These are phyloP conservation scores for Pseudomugil tenellus DNA, from an alignment of 2,797 vertebrate species.

Conservation along the genomic window DNA sequence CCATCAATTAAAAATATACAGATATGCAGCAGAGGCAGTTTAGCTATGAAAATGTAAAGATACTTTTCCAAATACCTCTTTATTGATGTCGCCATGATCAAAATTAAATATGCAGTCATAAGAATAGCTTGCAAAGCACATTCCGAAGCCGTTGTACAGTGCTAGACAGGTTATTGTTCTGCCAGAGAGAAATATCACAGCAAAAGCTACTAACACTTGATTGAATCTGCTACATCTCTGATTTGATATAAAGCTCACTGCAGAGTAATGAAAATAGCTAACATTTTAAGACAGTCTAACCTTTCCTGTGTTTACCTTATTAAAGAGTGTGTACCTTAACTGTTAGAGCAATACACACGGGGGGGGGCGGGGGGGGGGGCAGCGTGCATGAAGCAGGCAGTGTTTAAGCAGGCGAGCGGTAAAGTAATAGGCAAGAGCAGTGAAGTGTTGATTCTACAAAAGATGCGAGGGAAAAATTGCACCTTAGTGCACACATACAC, in stretches of 20 bases:
- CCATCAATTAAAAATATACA: slow-evolving; percentile 3
- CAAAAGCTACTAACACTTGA: slow-evolving; percentile 51
- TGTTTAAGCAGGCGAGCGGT: slow-evolving; percentile 92
- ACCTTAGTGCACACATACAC: slow-evolving; percentile 55
- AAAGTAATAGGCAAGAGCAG: slow-evolving; percentile 98
- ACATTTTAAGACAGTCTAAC: slow-evolving; percentile 89
- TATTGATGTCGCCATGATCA: slow-evolving; percentile 22
- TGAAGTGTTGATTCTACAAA: slow-evolving; percentile 99
- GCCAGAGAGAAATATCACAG: slow-evolving; percentile 35
- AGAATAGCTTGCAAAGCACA: slow-evolving; percentile 10
- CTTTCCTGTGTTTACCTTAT: slow-evolving; percentile 83
- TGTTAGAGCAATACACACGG: slow-evolving; percentile 69
- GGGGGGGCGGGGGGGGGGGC: slow-evolving; percentile 17
- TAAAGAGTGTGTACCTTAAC: slow-evolving; percentile 77
- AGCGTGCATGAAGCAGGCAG: slow-evolving; percentile 86
- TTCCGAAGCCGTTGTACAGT: slow-evolving; percentile 16
- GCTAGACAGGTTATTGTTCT: slow-evolving; percentile 28
- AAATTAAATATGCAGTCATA: neutral
- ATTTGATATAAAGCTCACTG: slow-evolving; percentile 62
- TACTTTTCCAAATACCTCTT: neutral
- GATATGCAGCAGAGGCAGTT: neutral
- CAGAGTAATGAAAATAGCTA: slow-evolving; percentile 71
- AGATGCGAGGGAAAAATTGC: slow-evolving; percentile 83
- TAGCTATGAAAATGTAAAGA: neutral
- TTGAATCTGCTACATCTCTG: slow-evolving; percentile 58